phyloP scores from a whole-genome alignment of 2,113 vertebrate species.

The Rhinogobius similis region DNA sequence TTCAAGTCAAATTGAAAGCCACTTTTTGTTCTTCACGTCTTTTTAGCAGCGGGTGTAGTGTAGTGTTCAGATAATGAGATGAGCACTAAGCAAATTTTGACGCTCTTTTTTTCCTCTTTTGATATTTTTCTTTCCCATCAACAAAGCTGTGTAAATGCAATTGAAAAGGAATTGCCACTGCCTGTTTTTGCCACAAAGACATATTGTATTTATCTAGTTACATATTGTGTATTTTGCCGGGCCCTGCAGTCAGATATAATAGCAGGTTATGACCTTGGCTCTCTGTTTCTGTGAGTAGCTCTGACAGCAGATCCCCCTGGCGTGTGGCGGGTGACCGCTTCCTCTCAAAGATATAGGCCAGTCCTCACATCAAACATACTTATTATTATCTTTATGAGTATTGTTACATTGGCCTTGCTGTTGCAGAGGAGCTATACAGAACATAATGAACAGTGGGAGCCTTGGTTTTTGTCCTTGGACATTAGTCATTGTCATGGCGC shows the following conservation, averaged over 20 bases:
- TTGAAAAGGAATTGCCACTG: too few relatives aligned
- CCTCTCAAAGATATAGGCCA: conserved; percentile 27
- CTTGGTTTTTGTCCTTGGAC: too few relatives aligned
- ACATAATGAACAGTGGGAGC: too few relatives aligned
- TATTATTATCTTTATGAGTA: conserved; percentile 1
- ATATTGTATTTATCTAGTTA: neutral
- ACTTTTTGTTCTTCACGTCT: too few relatives aligned
- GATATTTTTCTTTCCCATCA: too few relatives aligned
- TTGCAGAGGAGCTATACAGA: conserved; percentile 2
- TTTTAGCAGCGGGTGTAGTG: too few relatives aligned
- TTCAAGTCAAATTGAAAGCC: too few relatives aligned
- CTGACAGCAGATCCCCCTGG: conserved; percentile 19
- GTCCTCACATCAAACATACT: neutral
- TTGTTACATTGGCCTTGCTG: neutral
- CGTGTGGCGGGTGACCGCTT: conserved; percentile 13
- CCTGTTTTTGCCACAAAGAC: too few relatives aligned
- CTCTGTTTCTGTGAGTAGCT: conserved; percentile 40
- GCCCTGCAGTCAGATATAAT: conserved; percentile 26
- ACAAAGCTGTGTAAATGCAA: too few relatives aligned
- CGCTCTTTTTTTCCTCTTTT: too few relatives aligned
- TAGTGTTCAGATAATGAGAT: too few relatives aligned
- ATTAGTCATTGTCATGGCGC: conserved; percentile 11
- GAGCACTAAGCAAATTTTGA: too few relatives aligned
- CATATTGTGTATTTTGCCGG: conserved; percentile 16
- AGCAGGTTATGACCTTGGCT: conserved; percentile 36